Evolutionary conservation across 1,140 invertebrate genomes (phyloP), one percentile per base, ranked within the genome.

Genomic region (Bemisia tabaci): DNA sequence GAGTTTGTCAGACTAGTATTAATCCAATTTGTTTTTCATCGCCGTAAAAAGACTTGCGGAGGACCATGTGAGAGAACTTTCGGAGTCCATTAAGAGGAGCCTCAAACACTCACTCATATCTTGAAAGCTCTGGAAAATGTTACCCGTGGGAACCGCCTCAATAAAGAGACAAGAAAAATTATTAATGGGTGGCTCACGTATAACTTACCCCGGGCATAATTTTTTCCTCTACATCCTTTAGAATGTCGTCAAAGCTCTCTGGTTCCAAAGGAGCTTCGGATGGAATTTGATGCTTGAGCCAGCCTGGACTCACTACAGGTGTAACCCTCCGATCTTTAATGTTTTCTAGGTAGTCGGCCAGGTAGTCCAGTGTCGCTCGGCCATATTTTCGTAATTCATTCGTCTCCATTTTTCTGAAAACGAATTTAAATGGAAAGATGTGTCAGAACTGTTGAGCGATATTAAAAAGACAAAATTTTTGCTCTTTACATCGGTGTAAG

Each of bases 321-420:
- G 92, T 95, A 0, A 97, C 95, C 59, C 93, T 82, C 22, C 92
- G 79, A 60, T 85, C 82, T 24, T 82, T 78, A 65, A 98, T 86
- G 33, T 89, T 95, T 67, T 88, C 92, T 83, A 96, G 82, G 77
- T 98, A 99, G 67, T 94, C 86, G 76, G 93, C 94, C 68, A 99
- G 97, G 76, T 97, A 99, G 74, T 99, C 96, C 23, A 99, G 89
- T 93, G 98, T 97, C 78, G 97, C 92, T 76, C 91, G 92, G 17
- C 95, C 95, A 60, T 88, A 83, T 70, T 84, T 80, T 27, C 94
- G 84, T 80, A 98, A 98, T 77, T 97, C 93, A 62, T 87, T 81
- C 59, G 87, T 84, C 76, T 97, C 88, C 94, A 98, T 97, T 24
- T 61, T 17, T 33, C 5, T 66, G 39, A 12, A 12, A 27, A 12